Base-by-base conservation (phyloP, 1,140 invertebrate species). In the Hetaerina americana region DNA sequence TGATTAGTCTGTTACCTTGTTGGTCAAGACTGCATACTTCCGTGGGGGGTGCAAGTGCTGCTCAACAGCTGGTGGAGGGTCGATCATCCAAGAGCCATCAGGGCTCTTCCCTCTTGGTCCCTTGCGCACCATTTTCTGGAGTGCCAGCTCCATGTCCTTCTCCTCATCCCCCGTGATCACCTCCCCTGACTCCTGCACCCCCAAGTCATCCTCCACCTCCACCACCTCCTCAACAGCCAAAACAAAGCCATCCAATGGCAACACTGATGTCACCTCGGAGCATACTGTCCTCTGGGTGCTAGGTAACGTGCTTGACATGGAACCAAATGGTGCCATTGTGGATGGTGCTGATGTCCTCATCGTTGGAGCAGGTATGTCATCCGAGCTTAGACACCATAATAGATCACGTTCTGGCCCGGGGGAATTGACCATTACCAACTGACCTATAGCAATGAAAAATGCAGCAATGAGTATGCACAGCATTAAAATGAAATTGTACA, bases 1-100 rank as follows among this genome's bases (percentile, higher is more conserved):
- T n/a, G n/a, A n/a, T n/a, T n/a, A n/a, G n/a, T n/a, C n/a, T n/a
- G 70, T 83, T 81, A 88, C 88, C 78, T 92, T 90, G 68, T 92
- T 89, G 27, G 92, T 96, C 27, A 97, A 85, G 70, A 96, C 85
- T 6, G 95, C 89, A 81, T 94, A 93, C 79, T 90, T 89, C 22
- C 88, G 84, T 0, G 90, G 87, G 25, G 85, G 83, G 75, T 92
- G 87, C 74, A 88, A 86, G 77, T 93, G 92, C 76, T 94, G 91
- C 5, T 89, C 87, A n/a, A 88, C 89, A 31, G 90, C 81, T 71
- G 87, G 81, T 0, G 89, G 90, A 12, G 88, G 86, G 73, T 87
- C 78, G 71, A 74, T 79, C 76, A 79, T 82, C n/a, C 76, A 73
- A 6, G 15, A 1, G 15, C n/a, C 66, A 67, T 68, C 26, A 66